Evolutionary conservation across 2,888 invertebrate genomes (phyloP), one percentile per base, ranked within the genome.

Genomic region (Drosophila recens): DNA sequence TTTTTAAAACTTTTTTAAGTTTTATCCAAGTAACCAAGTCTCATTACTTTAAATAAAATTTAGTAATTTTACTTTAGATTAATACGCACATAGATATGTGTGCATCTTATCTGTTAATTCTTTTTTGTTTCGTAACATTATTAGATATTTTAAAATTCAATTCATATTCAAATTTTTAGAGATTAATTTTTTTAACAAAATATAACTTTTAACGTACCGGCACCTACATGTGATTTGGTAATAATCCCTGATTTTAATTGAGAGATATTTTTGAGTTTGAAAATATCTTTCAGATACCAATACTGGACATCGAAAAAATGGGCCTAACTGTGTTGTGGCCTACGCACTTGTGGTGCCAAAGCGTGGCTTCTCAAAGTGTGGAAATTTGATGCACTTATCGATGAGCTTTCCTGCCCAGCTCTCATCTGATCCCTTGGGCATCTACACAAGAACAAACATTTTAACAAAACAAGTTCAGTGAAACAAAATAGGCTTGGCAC

Each of bases 401-500:
- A 97, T 97, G 13, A 99, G 93, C 91, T 99, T 99, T 82, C 96
- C 95, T 1, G 96, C 97, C 97, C 99, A 99, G 23, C 98, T 97
- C 49, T 94, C 94, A 91, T 99, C 99, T 0, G 96, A 96, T 38
- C 99, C 99, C 92, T 96, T 97, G 0, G 99, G 99, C 95, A 99
- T 96, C 95, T 96, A 84, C 23, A 66, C 4, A 20, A 48, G 43
- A 59, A 43, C 10, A 4, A 36, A 36, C 6, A 27, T 2, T 23
- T 27, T 17, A 33, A 56, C 9, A 17, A 15, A 42, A 6, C 42
- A 20, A 17, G 30, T 38, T 38, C 1, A 36, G 40, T 17, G 2
- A 20, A 11, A 13, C 2, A 10, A 11, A 6, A 6, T 2, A 17
- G 9, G 0, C 9, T 0, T 1, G 0, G 0, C 33, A 68, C 93